These are phyloP conservation scores for Oopsacas minuta DNA, from an alignment of 37 sponge, comb jelly and placozoan species.

Conservation along the genomic window DNA sequence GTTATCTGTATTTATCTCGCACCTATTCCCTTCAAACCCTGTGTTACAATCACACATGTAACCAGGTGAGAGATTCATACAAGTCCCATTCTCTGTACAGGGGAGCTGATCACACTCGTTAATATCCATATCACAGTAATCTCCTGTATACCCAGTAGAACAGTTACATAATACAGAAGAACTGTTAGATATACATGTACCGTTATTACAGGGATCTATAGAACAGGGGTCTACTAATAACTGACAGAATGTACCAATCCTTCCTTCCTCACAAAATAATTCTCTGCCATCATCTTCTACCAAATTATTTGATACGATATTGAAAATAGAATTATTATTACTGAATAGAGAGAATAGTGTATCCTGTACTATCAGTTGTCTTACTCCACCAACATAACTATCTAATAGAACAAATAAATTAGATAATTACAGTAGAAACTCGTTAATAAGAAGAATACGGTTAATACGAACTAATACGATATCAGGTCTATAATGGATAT, in stretches of 20 bases:
- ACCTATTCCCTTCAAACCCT: conserved; percentile 32
- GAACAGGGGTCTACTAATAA: neutral
- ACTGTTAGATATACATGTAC: neutral
- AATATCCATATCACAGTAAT: conserved; percentile 22
- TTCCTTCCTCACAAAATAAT: neutral
- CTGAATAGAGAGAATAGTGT: neutral
- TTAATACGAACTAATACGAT: neutral
- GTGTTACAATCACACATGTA: conserved; percentile 31
- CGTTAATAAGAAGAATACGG: neutral
- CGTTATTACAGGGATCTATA: neutral
- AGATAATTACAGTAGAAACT: neutral
- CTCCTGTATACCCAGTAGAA: conserved; percentile 30
- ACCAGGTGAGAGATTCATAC: conserved; percentile 21
- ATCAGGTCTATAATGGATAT: too few relatives aligned
- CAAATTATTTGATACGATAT: neutral
- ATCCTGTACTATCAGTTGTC: neutral
- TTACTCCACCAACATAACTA: neutral
- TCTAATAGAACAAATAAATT: neutral
- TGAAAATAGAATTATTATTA: neutral
- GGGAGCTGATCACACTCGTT: neutral
- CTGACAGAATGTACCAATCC: neutral
- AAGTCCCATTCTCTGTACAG: conserved; percentile 21
- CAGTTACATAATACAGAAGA: neutral
- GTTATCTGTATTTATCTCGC: conserved; percentile 26
- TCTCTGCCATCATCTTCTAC: neutral